These are phyloP conservation scores for Epicauta chinensis DNA, from an alignment of 1,140 invertebrate genomes.

Conservation along the genomic window DNA sequence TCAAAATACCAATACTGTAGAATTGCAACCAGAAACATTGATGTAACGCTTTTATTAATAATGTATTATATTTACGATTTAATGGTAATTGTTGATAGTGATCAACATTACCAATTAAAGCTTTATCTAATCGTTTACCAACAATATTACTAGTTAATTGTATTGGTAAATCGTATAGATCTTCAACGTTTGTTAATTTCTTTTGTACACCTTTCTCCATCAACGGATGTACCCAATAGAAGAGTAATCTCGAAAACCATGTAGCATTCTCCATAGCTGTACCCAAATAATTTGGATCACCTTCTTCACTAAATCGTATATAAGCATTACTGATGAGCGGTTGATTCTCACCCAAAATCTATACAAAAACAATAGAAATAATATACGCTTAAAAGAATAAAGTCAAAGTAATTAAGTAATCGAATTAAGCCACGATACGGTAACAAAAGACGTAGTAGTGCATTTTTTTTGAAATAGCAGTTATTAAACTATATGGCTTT, in stretches of 20 bases:
- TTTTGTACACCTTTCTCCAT: conserved; percentile 75
- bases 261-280: conserved; percentile 72
- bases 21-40: conserved; percentile 81
- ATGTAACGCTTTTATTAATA: conserved; percentile 69
- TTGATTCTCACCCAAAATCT: conserved; percentile 43
- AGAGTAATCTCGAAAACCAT: conserved; percentile 67
- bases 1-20: conserved; percentile 81
- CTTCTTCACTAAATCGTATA: conserved; percentile 55
- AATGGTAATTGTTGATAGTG: not conserved
- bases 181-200: conserved; percentile 65
- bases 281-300: conserved; percentile 63
- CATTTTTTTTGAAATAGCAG: too few species aligned
- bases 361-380: not conserved
- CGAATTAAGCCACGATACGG: too few species aligned
- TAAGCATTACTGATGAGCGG: conserved; percentile 46
- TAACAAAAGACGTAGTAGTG: too few species aligned
- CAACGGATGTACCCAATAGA: conserved; percentile 83
- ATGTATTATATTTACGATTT: conserved; percentile 44
- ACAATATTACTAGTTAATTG: conserved; percentile 56
- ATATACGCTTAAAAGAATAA: too few species aligned
- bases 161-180: conserved; percentile 80
- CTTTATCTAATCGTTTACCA: conserved; percentile 52
- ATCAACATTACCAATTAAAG: conserved; percentile 25
- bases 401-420: too few species aligned
- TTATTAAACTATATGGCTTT: too few species aligned